Conservation (phyloP, 1,140 invertebrate species). For the Heliconius himera region DNA sequence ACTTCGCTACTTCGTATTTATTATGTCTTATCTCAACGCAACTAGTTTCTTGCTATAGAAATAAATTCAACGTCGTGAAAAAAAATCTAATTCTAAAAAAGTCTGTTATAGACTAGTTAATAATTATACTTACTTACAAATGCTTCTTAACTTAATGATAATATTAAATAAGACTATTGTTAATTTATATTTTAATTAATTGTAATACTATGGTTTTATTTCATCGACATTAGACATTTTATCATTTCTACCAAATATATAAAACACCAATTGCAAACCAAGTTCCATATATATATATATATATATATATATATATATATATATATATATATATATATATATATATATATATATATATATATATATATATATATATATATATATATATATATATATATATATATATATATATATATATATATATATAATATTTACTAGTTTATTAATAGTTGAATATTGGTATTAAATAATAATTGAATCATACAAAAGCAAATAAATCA, state of each 20-base stretch:
- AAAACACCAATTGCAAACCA: not conserved
- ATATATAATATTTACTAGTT: not conserved
- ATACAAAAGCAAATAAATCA: too few relatives aligned
- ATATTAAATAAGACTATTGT: not conserved
- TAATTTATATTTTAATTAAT: not conserved
- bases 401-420: not conserved
- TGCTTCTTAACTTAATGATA: not conserved
- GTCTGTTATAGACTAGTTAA: not conserved
- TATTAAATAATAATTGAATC: too few relatives aligned
- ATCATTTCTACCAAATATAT: not conserved
- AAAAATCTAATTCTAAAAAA: not conserved
- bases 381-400: conserved; percentile 1
- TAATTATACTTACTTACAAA: not conserved
- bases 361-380: not conserved
- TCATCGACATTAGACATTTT: not conserved
- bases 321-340: conserved; percentile 1
- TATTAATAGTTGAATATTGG: not conserved
- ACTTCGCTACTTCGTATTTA: not conserved
- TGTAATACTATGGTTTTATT: conserved; percentile 23
- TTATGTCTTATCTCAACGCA: not conserved
- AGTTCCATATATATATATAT: not conserved
- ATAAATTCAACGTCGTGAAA: not conserved
- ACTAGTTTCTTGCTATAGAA: not conserved
- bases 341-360: not conserved
- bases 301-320: not conserved